Conservation (phyloP, 1,140 invertebrate genomes). For the Lordiphosa mommai region DNA sequence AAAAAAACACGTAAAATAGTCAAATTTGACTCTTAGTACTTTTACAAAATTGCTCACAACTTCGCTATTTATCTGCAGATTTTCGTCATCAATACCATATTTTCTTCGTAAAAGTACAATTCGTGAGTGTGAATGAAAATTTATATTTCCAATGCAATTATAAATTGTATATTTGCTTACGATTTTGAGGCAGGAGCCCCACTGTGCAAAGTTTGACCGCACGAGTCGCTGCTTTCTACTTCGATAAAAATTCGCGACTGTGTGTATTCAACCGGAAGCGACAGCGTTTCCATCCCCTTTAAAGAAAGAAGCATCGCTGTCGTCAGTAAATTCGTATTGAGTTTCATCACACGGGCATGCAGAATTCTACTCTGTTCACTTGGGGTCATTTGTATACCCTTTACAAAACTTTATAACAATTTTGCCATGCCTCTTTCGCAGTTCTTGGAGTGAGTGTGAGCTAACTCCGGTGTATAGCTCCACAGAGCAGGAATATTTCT, state of each 20-base stretch:
- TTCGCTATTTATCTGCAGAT: too few species aligned
- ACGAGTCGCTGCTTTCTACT: conserved; percentile 63
- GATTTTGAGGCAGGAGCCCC: neutral
- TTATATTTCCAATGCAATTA: neutral
- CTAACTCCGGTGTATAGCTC: too few species aligned
- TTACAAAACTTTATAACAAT: conserved; percentile 1
- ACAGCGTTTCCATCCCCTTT: conserved; percentile 43
- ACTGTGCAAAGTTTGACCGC: conserved; percentile 45
- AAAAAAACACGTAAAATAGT: too few species aligned
- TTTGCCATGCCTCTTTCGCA: too few species aligned
- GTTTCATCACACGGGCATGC: conserved; percentile 21
- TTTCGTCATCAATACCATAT: too few species aligned
- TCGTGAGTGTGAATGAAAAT: too few species aligned
- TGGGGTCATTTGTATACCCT: conserved; percentile 2
- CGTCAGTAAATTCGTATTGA: conserved; percentile 36
- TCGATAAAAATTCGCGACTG: conserved; percentile 69
- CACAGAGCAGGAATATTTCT: too few species aligned
- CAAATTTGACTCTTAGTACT: too few species aligned
- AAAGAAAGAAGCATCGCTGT: conserved; percentile 29
- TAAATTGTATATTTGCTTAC: neutral
- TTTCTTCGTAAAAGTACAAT: too few species aligned
- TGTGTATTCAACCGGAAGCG: conserved; percentile 65
- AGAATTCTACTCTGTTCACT: neutral
- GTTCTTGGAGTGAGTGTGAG: too few species aligned
- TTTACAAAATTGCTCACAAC: too few species aligned